Evolutionary conservation across 2,113 vertebrate species (phyloP).

Genomic region (Hypanus sabinus): DNA sequence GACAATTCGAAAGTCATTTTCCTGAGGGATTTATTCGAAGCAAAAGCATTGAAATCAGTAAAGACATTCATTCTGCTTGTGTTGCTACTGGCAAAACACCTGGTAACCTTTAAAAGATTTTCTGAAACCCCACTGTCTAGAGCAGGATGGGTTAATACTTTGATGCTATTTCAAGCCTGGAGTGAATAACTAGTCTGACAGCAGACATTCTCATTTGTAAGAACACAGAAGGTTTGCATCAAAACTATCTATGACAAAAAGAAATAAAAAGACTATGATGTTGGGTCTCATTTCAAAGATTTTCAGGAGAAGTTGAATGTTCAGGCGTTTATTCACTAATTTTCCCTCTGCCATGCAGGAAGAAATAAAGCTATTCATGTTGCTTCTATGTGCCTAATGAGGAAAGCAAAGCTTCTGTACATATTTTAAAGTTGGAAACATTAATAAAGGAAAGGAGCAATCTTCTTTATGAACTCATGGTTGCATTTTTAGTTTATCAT

Average conservation of each 20-base stretch:
- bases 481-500: background rate
- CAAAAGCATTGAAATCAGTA: background rate
- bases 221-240: slow-evolving; percentile 17
- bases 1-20: background rate
- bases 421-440: background rate
- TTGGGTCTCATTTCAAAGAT: background rate
- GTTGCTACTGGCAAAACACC: slow-evolving; percentile 33
- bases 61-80: background rate
- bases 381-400: background rate
- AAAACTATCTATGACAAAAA: slow-evolving; percentile 8
- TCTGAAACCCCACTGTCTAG: slow-evolving; percentile 3
- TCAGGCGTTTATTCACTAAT: background rate
- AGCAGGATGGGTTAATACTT: slow-evolving; percentile 27
- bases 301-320: background rate
- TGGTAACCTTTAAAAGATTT: slow-evolving; percentile 33
- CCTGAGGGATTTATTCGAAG: background rate
- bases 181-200: slow-evolving; percentile 18
- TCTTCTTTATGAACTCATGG: background rate
- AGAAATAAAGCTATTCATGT: background rate
- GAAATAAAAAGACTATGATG: background rate
- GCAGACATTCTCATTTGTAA: slow-evolving; percentile 18
- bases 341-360: background rate
- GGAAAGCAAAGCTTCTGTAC: background rate
- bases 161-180: slow-evolving; percentile 31
- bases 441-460: background rate